Conservation (phyloP, 2,888 invertebrate species). For the Ichneumon xanthorius region DNA sequence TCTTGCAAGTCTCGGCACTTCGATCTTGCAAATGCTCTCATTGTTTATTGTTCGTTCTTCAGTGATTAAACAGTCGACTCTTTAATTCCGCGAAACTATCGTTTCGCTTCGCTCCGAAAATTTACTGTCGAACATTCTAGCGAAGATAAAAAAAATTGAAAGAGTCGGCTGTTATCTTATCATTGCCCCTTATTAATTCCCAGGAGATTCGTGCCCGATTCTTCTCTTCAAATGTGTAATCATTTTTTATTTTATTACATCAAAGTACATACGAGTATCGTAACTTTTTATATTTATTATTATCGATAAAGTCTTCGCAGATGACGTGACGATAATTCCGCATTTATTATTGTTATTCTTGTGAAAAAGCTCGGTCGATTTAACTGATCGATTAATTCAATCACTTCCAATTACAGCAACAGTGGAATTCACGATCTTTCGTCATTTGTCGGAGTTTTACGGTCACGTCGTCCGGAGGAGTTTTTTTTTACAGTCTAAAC, state of each 20-base stretch:
- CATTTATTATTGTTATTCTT: background rate
- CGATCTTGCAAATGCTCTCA: no score
- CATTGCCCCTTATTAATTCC: background rate
- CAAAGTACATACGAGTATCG: constrained; percentile 39
- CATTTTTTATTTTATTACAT: constrained; percentile 20
- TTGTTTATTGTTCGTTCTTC: background rate
- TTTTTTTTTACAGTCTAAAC: constrained; percentile 52
- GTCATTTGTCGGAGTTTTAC: constrained; percentile 9
- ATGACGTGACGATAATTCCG: constrained; percentile 62
- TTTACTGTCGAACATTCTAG: background rate
- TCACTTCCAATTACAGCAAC: background rate
- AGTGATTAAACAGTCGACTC: background rate
- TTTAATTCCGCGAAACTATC: background rate
- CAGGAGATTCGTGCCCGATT: background rate
- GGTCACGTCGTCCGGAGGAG: constrained; percentile 75
- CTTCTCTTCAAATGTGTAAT: background rate
- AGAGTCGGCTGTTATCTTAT: constrained; percentile 29
- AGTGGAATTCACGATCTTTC: background rate
- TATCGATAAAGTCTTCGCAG: constrained; percentile 66
- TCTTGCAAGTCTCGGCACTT: no score
- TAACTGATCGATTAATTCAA: background rate
- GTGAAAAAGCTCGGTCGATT: background rate
- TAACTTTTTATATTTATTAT: constrained; percentile 1
- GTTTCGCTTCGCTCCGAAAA: background rate
- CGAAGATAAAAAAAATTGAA: constrained; percentile 10